Base-by-base conservation (phyloP, 2,888 invertebrate genomes). In the Lasioglossum figueresi region DNA sequence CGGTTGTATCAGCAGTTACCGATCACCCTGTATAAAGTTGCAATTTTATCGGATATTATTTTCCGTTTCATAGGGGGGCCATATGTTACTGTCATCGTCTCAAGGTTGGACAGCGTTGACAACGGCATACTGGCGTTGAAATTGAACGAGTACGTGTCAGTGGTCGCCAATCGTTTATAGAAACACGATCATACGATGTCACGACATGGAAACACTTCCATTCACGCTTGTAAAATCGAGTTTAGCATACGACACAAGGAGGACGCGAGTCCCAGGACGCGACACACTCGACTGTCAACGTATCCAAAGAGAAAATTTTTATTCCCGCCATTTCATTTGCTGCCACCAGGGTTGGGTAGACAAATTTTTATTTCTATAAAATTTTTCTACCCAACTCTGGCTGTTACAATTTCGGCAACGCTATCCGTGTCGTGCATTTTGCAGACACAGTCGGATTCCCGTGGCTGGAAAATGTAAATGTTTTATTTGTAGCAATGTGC, bases 211-310 rank as follows among this genome's bases (percentile, higher is more conserved):
- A 74, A 74, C 63, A 82, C 76, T 82, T 84, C 75, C 34, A 79
- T 84, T 84, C 73, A 23, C 75, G 63, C 23, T 40, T 43, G 76
- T 85, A 45, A 80, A 80, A 85, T 83, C 74, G 74, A 80, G 70
- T 83, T 85, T 79, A 83, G 83, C 80, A 68, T 72, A 48, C 70
- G 63, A 73, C 52, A 72, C 63, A 71, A 71, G 31, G 71, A 56
- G 78, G 12, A 84, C 23, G 56, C 31, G 16, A 27, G 59, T 71
- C 71, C 45, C 23, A 19, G 56, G 37, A 76, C 48, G 63, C 68
- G 68, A 74, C 77, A 63, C 70, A 31, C 48, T 40, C 70, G 48
- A 10, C 77, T 48, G 59, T 74, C 48, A 27, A 48, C 31, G 31
- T 68, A 19, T n/a, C 31, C 59, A 23, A 73, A 74, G 59, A 48